Base-by-base conservation (phyloP, 2,888 invertebrate species). In the Eulithis prunata region DNA sequence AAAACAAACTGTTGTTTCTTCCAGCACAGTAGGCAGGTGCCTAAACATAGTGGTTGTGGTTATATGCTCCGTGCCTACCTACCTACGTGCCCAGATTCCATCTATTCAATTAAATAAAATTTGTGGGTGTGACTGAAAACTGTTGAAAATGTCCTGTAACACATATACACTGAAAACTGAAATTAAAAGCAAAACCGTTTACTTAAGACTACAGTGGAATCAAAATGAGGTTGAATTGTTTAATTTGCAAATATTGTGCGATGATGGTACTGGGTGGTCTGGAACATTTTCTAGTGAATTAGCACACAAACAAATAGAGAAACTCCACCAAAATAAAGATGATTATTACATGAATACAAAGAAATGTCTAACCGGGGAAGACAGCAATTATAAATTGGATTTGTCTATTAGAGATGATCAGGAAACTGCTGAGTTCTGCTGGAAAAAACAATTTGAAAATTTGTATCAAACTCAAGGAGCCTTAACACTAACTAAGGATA, bases 381-480 rank as follows among this genome's bases (percentile, higher is more conserved):
- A 68, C 14, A 3, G 68, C 36, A 55, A 75, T 13, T 87, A 74
- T 73, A 56, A 68, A 5, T 82, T 80, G 53, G 80, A 84, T 28
- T 81, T 89, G 58, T 66, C 41, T 0, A 5, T 62, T 8, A 43
- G 58, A 41, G 75, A 73, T 28, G 75, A 80, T 57, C 61, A 32
- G 0, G 73, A 72, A 13, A 52, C 68, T 2, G 83, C 83, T 0
- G 77, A 62, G 13, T 90, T 91, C 67, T 76, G 65, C 57, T 91
- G 90, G 90, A 87, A 84, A 64, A 90, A 80, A 66, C 78, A 66
- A 61, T 85, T 78, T 57, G 76, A 80, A 36, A 81, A 79, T 5
- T 80, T 76, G 6, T 60, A 73, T 6, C 64, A 84, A 45, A 54
- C 78, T 12, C 83, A 89, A 68, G 90, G 90, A 2, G 77, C 75